phyloP scores from a whole-genome alignment of 2,888 invertebrate species.

The Meta bourneti region DNA sequence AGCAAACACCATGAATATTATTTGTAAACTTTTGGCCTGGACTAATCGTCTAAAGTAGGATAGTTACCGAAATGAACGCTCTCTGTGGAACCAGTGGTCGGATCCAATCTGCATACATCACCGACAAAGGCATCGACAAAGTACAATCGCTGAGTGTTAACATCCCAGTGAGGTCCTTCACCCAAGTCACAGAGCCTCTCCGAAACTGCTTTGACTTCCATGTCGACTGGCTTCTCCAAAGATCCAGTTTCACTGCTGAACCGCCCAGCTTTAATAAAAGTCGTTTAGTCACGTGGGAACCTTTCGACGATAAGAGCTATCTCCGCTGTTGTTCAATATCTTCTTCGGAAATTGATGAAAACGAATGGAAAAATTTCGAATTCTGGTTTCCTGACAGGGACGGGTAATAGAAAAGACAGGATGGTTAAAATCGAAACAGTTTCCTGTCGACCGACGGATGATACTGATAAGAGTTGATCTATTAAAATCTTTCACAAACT shows the following conservation, averaged over 20 bases:
- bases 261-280: background rate
- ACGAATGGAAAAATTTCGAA: background rate
- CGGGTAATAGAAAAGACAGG: too few relatives aligned
- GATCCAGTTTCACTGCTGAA: too few relatives aligned
- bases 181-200: constrained; percentile 75
- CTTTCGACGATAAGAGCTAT: background rate
- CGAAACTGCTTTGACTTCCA: constrained; percentile 71
- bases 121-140: constrained; percentile 78
- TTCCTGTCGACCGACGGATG: too few relatives aligned
- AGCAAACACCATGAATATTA: too few relatives aligned
- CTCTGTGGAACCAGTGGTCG: constrained; percentile 70
- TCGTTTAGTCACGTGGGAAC: constrained; percentile 11
- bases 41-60: background rate
- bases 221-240: background rate
- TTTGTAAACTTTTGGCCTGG: too few relatives aligned
- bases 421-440: too few relatives aligned
- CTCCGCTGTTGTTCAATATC: constrained; percentile 29
- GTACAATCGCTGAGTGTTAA: constrained; percentile 71
- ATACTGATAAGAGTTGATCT: too few relatives aligned
- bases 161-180: constrained; percentile 78
- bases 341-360: background rate
- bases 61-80: constrained; percentile 76
- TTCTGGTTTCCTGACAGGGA: background rate
- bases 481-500: too few relatives aligned
- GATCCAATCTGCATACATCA: constrained; percentile 77